Evolutionary conservation across 2,888 invertebrate genomes (phyloP).

Genomic region (Cheilosia impressa): DNA sequence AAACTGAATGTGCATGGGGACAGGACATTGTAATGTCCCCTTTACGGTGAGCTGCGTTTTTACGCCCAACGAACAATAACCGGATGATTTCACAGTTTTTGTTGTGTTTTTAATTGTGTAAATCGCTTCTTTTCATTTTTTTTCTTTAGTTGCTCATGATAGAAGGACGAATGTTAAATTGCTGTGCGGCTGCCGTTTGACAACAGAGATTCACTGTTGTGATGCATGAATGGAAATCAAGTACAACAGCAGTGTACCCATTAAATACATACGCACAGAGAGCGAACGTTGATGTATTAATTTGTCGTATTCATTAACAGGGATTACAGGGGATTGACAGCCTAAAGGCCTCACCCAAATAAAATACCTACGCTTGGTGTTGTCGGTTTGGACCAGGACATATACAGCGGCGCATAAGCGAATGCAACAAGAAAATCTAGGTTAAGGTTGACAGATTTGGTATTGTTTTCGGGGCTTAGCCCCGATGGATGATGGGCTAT

Average conservation of each 20-base stretch:
- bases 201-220: slow-evolving; percentile 42
- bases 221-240: slow-evolving; percentile 53
- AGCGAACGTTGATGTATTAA: slow-evolving; percentile 54
- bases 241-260: background rate
- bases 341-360: slow-evolving; percentile 4
- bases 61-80: slow-evolving; percentile 59
- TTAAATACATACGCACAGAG: background rate
- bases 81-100: slow-evolving; percentile 54
- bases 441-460: slow-evolving; percentile 38
- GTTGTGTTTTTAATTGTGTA: slow-evolving; percentile 64
- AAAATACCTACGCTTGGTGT: background rate
- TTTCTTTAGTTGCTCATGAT: background rate
- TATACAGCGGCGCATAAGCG: background rate
- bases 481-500: background rate
- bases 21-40: slow-evolving; percentile 37
- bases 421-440: slow-evolving; percentile 26
- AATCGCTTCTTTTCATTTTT: background rate
- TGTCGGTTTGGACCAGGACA: background rate
- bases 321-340: slow-evolving; percentile 62
- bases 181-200: slow-evolving; percentile 47
- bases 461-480: background rate
- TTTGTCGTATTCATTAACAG: slow-evolving; percentile 59
- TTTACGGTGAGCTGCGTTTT: slow-evolving; percentile 55
- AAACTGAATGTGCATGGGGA: slow-evolving; percentile 9
- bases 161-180: slow-evolving; percentile 23